Evolutionary conservation across 2,113 vertebrate genomes (phyloP).

Genomic region (Indicator maculatus): DNA sequence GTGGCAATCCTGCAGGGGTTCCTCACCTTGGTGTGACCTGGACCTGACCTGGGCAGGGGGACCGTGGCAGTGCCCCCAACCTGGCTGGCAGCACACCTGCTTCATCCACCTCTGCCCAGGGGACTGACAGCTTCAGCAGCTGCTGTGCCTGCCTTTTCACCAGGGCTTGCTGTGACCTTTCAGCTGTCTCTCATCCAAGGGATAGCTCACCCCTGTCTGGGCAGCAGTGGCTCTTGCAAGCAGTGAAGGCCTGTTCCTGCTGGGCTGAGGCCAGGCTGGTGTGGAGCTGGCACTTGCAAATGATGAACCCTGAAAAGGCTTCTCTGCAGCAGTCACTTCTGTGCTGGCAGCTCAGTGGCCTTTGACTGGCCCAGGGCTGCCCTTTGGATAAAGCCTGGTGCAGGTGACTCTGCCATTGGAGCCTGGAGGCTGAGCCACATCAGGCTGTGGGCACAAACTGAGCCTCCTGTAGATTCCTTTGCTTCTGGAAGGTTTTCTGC

Average conservation of each 20-base stretch:
- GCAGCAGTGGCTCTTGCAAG: neutral
- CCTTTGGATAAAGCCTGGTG: constrained; percentile 15
- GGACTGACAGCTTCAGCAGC: constrained; percentile 27
- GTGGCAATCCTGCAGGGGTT: neutral
- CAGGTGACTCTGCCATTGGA: neutral
- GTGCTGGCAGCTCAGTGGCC: neutral
- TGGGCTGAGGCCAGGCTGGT: neutral
- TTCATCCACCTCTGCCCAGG: neutral
- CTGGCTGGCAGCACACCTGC: neutral
- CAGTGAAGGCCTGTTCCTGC: neutral
- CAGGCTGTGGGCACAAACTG: neutral
- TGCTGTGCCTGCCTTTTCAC: no score
- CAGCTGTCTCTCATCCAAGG: neutral
- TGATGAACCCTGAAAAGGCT: neutral
- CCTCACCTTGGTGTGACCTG: neutral
- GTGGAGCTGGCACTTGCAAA: neutral
- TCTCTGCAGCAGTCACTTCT: neutral
- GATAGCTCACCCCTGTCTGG: neutral
- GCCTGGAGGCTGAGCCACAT: neutral
- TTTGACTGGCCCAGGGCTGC: neutral
- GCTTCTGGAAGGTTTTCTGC: neutral
- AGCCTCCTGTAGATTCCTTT: neutral
- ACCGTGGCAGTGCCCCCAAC: no score
- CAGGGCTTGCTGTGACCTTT: neutral
- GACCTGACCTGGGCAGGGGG: no score